phyloP scores from a whole-genome alignment of 2,888 invertebrate genomes.

The Melinaea menophilus region DNA sequence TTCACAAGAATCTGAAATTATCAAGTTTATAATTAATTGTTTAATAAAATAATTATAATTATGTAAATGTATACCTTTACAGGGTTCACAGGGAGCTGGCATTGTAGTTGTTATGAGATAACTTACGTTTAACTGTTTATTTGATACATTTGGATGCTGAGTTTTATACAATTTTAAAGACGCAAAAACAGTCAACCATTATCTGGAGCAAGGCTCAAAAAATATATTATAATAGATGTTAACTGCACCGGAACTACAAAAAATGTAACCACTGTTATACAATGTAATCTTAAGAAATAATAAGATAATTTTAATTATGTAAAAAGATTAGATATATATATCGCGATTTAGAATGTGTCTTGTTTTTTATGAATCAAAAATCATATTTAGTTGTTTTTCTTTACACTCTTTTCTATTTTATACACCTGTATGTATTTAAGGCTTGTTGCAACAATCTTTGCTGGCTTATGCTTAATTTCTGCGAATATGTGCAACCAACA shows the following conservation, averaged over 20 bases:
- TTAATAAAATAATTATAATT: too few species aligned
- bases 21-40: background rate
- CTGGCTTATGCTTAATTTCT: too few species aligned
- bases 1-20: constrained; percentile 56
- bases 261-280: constrained; percentile 13
- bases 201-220: constrained; percentile 57
- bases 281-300: too few species aligned
- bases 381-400: background rate
- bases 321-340: background rate
- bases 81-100: constrained; percentile 79
- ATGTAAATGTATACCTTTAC: constrained; percentile 65
- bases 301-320: background rate
- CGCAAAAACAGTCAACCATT: constrained; percentile 51
- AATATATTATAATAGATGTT: constrained; percentile 35
- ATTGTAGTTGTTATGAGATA: constrained; percentile 46
- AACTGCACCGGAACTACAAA: constrained; percentile 20
- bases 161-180: constrained; percentile 51
- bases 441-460: background rate
- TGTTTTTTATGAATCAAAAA: background rate
- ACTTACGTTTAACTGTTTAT: constrained; percentile 42
- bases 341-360: background rate
- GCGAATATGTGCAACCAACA: too few species aligned
- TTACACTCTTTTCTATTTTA: background rate
- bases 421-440: background rate
- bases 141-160: constrained; percentile 20